Evolutionary conservation across 2,797 vertebrate species (phyloP), one percentile per base, ranked within the genome.

Genomic region (Aphelocoma californica): DNA sequence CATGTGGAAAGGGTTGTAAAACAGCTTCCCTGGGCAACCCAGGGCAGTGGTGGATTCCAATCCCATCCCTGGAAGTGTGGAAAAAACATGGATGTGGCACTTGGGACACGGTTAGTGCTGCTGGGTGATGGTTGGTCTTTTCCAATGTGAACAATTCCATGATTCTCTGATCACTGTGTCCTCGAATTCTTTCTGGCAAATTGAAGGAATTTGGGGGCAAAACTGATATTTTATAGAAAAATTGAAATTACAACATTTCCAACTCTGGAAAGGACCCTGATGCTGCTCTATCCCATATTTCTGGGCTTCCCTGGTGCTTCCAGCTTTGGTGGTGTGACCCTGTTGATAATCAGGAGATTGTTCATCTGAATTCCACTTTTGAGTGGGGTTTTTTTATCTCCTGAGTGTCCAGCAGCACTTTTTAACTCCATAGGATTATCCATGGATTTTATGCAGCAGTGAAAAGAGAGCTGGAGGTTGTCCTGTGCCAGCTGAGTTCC

Each of bases 201-300:
- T 3, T 15, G 61, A 45, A 90, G 50, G 38, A 38, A 45, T 44
- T 13, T 24, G 31, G 6, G 21, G 11, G 5, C 12, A 93, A 45
- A 83, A 1, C 2, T 1, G 1, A 4, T 48, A 1, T 9, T 86
- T 45, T 56, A 34, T 25, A 14, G 25, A 47, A 45, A 48, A 47
- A 25, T 10, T 4, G 47, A 47, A 44, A 23, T 24, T 5, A 7
- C 11, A 10, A 24, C 7, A 6, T 61, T 61, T 36, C 4, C 50
- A 5, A 15, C 14, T 67, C 13, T 50, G 28, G 23, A 14, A 38
- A 16, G 0, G 5, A 24, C 24, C 8, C 18, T 20, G 28, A 4
- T 67, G 36, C 65, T 77, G 64, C 51, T 58, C 20, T 14, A 0
- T n/a, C 29, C 40, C 65, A 38, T 9, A 40, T 42, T 32, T 57